phyloP scores from a whole-genome alignment of 1,140 invertebrate genomes.

The Sogatella furcifera region DNA sequence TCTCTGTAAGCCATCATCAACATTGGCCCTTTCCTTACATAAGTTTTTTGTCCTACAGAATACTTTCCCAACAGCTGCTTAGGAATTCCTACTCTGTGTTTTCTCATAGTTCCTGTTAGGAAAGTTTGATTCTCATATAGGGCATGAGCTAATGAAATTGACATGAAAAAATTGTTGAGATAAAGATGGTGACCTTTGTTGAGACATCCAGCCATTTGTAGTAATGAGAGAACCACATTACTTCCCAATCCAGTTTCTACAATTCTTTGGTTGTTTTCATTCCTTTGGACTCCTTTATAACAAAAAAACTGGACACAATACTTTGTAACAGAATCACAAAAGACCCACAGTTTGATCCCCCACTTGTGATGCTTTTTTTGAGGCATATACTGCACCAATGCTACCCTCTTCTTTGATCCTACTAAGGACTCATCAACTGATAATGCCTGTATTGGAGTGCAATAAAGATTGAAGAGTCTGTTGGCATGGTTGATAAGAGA shows the following conservation, averaged over 20 bases:
- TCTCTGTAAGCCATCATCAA: constrained; percentile 9
- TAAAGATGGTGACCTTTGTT: constrained; percentile 6
- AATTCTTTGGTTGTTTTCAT: constrained; percentile 1
- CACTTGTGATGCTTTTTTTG: constrained; percentile 24
- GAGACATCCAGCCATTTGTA: background rate
- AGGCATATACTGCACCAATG: constrained; percentile 23
- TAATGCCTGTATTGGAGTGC: constrained; percentile 22
- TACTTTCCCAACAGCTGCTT: constrained; percentile 1
- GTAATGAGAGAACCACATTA: background rate
- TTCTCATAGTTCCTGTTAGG: constrained; percentile 7
- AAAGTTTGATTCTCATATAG: background rate
- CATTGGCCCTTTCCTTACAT: constrained; percentile 8
- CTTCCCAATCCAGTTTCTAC: background rate
- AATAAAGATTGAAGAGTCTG: constrained; percentile 23
- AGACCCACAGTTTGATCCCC: constrained; percentile 21
- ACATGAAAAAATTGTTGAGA: constrained; percentile 5
- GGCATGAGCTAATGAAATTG: background rate
- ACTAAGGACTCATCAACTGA: constrained; percentile 23
- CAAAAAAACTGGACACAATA: constrained; percentile 19
- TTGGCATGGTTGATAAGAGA: constrained; percentile 24
- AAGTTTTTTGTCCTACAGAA: constrained; percentile 1
- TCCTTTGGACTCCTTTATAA: constrained; percentile 18
- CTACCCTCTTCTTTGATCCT: constrained; percentile 19
- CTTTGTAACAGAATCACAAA: constrained; percentile 16
- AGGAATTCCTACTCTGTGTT: constrained; percentile 1